Evolutionary conservation across 2,888 invertebrate species (phyloP).

Genomic region (Tetheella fluctuosa): DNA sequence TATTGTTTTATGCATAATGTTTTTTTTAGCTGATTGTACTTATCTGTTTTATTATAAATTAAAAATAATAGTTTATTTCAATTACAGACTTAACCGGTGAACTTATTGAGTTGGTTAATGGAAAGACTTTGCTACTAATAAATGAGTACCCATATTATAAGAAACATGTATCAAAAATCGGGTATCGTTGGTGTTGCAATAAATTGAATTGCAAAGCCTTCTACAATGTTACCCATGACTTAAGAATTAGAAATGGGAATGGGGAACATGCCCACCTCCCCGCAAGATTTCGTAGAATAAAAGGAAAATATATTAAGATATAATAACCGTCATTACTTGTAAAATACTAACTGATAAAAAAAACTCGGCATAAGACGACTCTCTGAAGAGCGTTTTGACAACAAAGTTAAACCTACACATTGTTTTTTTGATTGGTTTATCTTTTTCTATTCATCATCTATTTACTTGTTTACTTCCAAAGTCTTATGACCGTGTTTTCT

Average conservation of each 20-base stretch:
- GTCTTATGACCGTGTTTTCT: too few species aligned
- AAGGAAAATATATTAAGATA: conserved; percentile 38
- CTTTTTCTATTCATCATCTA: too few species aligned
- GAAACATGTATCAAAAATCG: conserved; percentile 30
- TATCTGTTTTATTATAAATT: background rate
- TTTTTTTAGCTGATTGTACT: too few species aligned
- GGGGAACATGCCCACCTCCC: conserved; percentile 36
- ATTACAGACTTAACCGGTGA: conserved; percentile 22
- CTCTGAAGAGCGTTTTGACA: too few species aligned
- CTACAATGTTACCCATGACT: conserved; percentile 25
- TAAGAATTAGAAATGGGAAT: conserved; percentile 22
- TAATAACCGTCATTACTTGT: conserved; percentile 11
- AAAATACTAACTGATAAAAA: too few species aligned
- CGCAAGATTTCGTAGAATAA: conserved; percentile 19
- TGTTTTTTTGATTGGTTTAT: too few species aligned
- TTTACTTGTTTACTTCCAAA: too few species aligned
- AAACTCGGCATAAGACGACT: too few species aligned
- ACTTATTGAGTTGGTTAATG: conserved; percentile 31
- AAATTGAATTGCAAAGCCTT: conserved; percentile 29
- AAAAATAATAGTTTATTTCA: background rate
- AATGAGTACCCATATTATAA: conserved; percentile 47
- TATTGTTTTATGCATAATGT: too few species aligned
- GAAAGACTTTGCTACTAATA: conserved; percentile 34
- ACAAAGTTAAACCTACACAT: too few species aligned
- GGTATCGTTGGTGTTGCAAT: conserved; percentile 39